Base-by-base conservation (phyloP, 2,113 vertebrate genomes). In the Egretta garzetta region DNA sequence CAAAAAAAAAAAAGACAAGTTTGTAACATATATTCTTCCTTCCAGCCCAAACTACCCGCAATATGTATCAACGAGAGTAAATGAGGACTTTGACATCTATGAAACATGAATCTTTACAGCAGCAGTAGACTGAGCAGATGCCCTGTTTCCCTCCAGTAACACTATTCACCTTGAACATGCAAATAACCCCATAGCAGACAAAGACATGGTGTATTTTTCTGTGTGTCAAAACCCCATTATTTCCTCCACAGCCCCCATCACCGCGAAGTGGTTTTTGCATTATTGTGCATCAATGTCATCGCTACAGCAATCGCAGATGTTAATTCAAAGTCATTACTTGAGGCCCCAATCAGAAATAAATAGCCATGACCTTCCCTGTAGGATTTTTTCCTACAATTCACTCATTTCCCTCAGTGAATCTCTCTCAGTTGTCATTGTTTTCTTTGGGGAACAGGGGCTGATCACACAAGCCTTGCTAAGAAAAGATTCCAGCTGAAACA, bases 321-420 rank as follows among this genome's bases (percentile, higher is more conserved):
- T 95, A 96, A 95, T 83, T 89, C 85, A 63, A 90, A 94, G 89
- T 88, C 88, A 89, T 82, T 92, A 94, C 81, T 58, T 70, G 80
- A 86, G 62, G 58, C 45, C 67, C 62, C 49, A 93, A 8, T 59
- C 68, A 94, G 64, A 91, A 88, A 88, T 68, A 95, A 92, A 89
- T 41, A 93, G 66, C 80, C 75, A 66, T 55, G 73, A 82, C 88
- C 86, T 97, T 93, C 76, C 68, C 89, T 33, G 58, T 59, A 87
- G 68, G 83, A 76, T 50, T 90, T 96, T 79, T 87, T 74, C 88
- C 62, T 84, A 30, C 58, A 84, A 77, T 80, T 95, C 64, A 55
- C 58, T 80, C 37, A 60, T 76, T 94, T 92, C 55, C 45, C 37
- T 89, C 81, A 55, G 49, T 33, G 64, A 88, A 58, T 58, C 45